Conservation (phyloP, 2,888 invertebrate species). For the Callinectes sapidus region DNA sequence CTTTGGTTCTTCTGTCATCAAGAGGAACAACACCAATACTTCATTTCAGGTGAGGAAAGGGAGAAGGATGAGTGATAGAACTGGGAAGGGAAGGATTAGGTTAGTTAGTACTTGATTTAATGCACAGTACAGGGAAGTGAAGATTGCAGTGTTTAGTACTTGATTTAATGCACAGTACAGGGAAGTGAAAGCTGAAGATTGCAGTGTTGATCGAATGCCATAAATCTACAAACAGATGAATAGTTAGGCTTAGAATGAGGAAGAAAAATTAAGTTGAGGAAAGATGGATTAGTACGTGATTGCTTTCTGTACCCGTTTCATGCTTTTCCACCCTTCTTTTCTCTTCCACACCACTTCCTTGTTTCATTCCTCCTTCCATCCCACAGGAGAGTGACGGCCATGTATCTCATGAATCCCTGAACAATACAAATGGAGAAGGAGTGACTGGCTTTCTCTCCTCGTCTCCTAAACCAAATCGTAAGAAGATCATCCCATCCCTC, state of each 20-base stretch:
- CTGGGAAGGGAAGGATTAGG: too few relatives aligned
- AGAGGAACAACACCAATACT: constrained; percentile 4
- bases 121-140: background rate
- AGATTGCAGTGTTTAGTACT: too few relatives aligned
- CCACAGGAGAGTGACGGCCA: background rate
- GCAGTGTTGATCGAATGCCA: too few relatives aligned
- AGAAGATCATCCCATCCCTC: background rate
- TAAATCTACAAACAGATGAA: too few relatives aligned
- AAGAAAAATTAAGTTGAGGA: background rate
- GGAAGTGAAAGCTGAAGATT: background rate
- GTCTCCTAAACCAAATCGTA: background rate
- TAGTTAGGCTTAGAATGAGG: background rate
- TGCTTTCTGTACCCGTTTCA: background rate
- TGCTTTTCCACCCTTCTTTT: background rate
- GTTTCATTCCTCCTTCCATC: background rate
- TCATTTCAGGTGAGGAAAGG: background rate
- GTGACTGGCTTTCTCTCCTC: background rate
- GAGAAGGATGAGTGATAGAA: background rate
- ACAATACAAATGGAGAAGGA: background rate
- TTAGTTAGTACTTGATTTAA: too few relatives aligned
- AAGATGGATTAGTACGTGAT: background rate
- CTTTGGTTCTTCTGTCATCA: background rate
- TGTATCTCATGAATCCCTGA: background rate
- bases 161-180: background rate
- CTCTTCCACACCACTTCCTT: background rate